Percentiles rank a stretch among this genome's conserved stretches.
Conservation (phyloP, 2,113 vertebrate genomes). For the Equus przewalskii region DNA sequence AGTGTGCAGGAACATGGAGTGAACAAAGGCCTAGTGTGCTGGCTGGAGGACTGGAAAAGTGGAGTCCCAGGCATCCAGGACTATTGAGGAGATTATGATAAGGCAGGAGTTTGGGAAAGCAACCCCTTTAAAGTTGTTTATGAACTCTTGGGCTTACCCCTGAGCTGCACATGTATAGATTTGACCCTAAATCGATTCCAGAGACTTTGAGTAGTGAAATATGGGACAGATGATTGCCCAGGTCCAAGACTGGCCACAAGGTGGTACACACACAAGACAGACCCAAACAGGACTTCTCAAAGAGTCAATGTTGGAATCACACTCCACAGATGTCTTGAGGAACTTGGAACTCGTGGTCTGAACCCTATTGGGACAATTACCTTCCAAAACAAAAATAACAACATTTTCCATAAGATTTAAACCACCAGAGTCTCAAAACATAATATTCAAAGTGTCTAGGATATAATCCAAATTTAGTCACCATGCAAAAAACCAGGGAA, state of each 20-base stretch:
- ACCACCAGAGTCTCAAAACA: neutral
- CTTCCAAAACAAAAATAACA: neutral
- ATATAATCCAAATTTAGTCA: constrained; percentile 2
- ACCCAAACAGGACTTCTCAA: neutral
- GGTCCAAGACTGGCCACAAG: neutral
- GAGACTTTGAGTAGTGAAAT: neutral
- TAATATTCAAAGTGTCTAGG: neutral
- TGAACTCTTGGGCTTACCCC: neutral
- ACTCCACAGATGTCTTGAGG: too few species aligned
- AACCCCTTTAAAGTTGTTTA: neutral
- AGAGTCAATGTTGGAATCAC: neutral
- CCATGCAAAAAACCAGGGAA: neutral
- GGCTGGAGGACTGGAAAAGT: neutral
- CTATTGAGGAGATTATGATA: fast-evolving
- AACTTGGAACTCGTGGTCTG: neutral
- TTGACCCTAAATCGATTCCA: neutral
- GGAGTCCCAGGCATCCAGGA: neutral
- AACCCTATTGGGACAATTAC: neutral
- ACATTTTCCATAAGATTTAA: neutral
- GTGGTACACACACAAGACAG: neutral
- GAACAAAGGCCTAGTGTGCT: neutral
- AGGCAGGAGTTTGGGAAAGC: neutral
- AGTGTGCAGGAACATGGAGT: neutral
- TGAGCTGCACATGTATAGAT: neutral
- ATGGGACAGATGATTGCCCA: fast-evolving